phyloP scores from a whole-genome alignment of 2,797 vertebrate genomes.

The Mormyrus hasselquistii region DNA sequence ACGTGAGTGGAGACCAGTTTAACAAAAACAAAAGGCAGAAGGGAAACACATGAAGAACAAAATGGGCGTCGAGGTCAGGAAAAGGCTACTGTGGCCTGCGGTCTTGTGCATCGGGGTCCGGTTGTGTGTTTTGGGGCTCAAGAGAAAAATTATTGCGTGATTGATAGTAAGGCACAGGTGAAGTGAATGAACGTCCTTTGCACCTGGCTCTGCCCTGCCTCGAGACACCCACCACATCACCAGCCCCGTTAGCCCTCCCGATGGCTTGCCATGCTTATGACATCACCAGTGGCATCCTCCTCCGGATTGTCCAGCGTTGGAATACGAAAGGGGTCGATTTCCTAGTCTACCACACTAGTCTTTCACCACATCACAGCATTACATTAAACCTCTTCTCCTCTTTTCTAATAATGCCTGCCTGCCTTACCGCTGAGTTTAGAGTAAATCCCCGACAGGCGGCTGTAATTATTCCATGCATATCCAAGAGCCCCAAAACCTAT shows the following conservation, averaged over 20 bases:
- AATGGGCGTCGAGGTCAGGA: not conserved
- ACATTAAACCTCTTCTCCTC: not conserved
- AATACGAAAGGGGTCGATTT: not conserved
- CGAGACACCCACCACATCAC: not conserved
- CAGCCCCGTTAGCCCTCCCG: not conserved
- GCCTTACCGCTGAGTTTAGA: not conserved
- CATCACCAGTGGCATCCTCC: not conserved
- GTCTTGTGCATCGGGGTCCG: not conserved
- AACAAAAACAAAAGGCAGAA: not conserved
- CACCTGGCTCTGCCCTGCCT: not conserved
- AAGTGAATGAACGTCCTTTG: not conserved
- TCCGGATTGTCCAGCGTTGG: not conserved
- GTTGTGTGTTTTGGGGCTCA: not conserved
- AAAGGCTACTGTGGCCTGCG: not conserved
- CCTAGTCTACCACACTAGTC: not conserved
- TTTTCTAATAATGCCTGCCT: not conserved
- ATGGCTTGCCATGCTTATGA: not conserved
- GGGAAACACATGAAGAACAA: not conserved
- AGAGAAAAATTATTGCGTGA: not conserved
- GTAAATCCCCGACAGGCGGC: slow-evolving; percentile 7
- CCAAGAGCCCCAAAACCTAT: not conserved
- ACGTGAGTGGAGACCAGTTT: not conserved
- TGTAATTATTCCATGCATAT: slow-evolving; percentile 10
- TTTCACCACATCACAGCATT: not conserved
- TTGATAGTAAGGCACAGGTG: not conserved